Conservation (phyloP, 37 sponge, comb jelly and placozoan genomes). For the Crambe crambe region DNA sequence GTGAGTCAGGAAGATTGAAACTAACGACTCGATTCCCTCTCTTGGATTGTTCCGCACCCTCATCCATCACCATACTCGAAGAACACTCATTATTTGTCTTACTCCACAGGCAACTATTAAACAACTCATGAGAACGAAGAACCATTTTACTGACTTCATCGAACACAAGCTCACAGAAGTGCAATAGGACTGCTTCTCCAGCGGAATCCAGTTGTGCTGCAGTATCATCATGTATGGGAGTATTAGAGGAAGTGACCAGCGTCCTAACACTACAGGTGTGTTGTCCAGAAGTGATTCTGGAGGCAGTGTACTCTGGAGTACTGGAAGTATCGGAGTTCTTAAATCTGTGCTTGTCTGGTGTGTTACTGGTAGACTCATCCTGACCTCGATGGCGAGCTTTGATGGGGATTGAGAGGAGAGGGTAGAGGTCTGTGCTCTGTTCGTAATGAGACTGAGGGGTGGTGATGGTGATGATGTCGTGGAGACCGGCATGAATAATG, state of each 20-base stretch:
- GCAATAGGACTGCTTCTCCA: conserved; percentile 19
- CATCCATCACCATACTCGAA: too few species aligned
- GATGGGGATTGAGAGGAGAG: neutral
- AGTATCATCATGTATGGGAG: neutral
- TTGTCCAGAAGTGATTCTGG: neutral
- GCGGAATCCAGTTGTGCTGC: neutral
- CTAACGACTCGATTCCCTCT: neutral
- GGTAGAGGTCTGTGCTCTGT: neutral
- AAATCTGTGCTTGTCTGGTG: neutral
- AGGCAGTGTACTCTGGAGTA: neutral
- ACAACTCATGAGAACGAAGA: conserved; percentile 15
- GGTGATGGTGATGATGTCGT: conserved; percentile 32
- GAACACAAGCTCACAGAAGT: conserved; percentile 33
- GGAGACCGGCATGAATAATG: conserved; percentile 12
- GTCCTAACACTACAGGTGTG: neutral
- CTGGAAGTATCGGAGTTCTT: neutral
- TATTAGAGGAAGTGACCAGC: neutral
- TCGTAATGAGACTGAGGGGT: neutral
- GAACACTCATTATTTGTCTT: neutral
- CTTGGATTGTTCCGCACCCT: too few species aligned
- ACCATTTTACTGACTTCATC: conserved; percentile 26
- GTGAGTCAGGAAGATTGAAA: conserved; percentile 6
- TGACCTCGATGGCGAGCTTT: neutral
- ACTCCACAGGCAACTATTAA: conserved; percentile 9
- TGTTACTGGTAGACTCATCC: neutral